Evolutionary conservation across 53 echinoderm and acorn worm genomes (phyloP).

Genomic region (Henricia sp.): DNA sequence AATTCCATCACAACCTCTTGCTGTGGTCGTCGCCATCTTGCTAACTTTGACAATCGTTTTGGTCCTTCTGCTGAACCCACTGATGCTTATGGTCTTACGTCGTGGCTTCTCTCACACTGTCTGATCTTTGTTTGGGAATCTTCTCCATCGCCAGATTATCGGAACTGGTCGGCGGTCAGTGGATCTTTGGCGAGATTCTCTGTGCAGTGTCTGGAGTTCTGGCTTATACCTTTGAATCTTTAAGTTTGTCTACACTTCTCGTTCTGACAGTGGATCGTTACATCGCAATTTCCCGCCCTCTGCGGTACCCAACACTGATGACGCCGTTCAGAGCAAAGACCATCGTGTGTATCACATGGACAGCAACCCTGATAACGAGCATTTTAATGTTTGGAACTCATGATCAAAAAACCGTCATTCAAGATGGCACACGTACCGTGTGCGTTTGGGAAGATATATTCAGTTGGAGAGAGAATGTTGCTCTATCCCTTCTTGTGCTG

Average conservation of each 20-base stretch:
- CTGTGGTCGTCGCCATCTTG: neutral
- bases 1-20: no score
- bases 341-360: neutral
- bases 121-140: neutral
- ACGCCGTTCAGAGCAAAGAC: neutral
- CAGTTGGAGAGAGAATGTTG: neutral
- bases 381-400: neutral
- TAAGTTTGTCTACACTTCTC: neutral
- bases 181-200: neutral
- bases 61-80: neutral
- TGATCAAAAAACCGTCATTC: neutral
- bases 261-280: conserved; percentile 3
- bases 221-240: neutral
- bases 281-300: neutral
- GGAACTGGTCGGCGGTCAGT: neutral
- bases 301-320: conserved; percentile 2
- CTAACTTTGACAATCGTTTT: neutral
- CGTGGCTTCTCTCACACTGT: conserved; percentile 3
- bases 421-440: neutral
- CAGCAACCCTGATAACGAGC: neutral
- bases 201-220: neutral
- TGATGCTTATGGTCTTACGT: neutral
- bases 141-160: neutral
- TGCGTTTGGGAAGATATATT: neutral
- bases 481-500: neutral